Evolutionary conservation across 2,113 vertebrate genomes (phyloP).

Genomic region (Rhegmatorhina hoffmannsi): DNA sequence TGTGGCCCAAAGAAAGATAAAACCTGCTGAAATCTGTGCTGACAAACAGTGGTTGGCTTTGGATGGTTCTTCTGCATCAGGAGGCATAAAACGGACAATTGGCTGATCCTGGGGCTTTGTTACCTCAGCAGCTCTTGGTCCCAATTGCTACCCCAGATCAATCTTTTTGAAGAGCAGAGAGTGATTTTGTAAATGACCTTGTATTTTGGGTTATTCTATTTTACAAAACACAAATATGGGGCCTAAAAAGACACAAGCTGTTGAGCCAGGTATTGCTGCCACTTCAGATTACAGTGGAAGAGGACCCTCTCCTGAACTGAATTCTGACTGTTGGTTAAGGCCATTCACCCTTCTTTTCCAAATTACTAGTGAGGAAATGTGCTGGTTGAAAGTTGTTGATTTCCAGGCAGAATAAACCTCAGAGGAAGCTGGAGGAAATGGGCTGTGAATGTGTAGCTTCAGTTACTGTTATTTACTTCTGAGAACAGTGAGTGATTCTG

Average conservation of each 20-base stretch:
- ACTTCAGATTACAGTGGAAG: neutral
- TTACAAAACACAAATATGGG: neutral
- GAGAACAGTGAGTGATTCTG: neutral
- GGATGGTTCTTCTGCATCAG: neutral
- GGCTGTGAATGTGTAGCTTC: neutral
- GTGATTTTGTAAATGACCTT: neutral
- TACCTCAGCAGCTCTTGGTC: neutral
- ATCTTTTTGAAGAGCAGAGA: neutral
- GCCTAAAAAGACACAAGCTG: neutral
- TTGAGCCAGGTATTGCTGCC: neutral
- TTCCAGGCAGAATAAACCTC: neutral
- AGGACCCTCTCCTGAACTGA: neutral
- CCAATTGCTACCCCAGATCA: neutral
- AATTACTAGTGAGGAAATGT: neutral
- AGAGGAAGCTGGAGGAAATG: slow-evolving; percentile 8
- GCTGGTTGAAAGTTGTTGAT: neutral
- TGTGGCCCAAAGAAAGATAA: neutral
- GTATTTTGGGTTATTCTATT: neutral
- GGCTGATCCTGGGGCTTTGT: rapidly evolving
- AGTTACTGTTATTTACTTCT: neutral
- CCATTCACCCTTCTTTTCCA: neutral
- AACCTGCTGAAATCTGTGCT: neutral
- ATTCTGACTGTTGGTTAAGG: neutral
- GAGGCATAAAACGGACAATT: rapidly evolving
- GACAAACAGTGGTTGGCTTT: rapidly evolving